Conservation (phyloP, 1,140 invertebrate genomes). For the Bombus affinis region DNA sequence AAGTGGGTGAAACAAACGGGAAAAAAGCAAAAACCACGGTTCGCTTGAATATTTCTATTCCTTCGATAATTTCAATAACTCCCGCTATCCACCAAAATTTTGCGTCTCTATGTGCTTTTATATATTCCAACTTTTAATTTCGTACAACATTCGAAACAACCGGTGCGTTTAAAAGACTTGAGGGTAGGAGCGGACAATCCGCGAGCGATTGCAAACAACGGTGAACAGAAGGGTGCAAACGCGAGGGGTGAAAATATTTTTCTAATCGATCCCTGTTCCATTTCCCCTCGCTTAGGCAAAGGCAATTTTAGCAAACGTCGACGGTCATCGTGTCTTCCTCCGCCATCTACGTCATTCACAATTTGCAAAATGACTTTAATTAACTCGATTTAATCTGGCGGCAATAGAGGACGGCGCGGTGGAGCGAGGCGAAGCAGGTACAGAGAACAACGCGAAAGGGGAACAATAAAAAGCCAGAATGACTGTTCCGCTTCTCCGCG, state of each 20-base stretch:
- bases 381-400: conserved; percentile 61
- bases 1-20: background rate
- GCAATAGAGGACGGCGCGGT: background rate
- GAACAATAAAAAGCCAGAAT: conserved; percentile 15
- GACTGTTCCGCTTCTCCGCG: conserved; percentile 18
- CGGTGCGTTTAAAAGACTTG: background rate
- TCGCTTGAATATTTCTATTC: background rate
- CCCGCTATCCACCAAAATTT: background rate
- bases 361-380: conserved; percentile 67
- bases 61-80: background rate
- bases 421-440: too few species aligned
- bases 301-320: conserved; percentile 25
- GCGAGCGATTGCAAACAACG: background rate
- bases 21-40: background rate
- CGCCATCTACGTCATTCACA: conserved; percentile 34
- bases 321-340: background rate
- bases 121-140: conserved; percentile 12
- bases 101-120: background rate
- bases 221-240: background rate
- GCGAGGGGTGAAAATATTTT: conserved; percentile 32
- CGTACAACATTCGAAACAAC: background rate
- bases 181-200: background rate
- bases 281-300: background rate
- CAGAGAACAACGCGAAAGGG: background rate
- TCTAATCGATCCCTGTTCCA: background rate